These are phyloP conservation scores for Orchesellides sinensis DNA, from an alignment of 2,888 invertebrate genomes.

Conservation along the genomic window DNA sequence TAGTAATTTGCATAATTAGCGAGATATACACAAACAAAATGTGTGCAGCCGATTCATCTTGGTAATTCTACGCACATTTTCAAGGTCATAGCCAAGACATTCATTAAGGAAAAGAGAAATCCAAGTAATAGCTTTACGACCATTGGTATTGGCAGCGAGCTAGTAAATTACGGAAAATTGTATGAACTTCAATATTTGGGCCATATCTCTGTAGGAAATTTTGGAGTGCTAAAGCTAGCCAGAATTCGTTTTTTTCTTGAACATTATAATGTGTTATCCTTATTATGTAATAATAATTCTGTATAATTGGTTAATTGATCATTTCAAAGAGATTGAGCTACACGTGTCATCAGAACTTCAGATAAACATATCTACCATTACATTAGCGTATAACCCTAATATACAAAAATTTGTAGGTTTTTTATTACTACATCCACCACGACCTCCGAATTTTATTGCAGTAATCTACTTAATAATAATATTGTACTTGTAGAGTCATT, in stretches of 20 bases:
- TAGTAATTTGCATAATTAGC: conserved; percentile 31
- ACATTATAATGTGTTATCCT: no score
- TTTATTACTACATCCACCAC: background rate
- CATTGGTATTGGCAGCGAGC: no score
- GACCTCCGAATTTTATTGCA: conserved; percentile 27
- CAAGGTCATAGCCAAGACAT: conserved; percentile 29
- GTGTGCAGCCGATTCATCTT: background rate
- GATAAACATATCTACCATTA: no score
- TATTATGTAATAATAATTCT: conserved; percentile 23
- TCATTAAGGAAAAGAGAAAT: background rate
- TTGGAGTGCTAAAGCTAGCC: conserved; percentile 26
- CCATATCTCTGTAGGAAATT: conserved; percentile 43
- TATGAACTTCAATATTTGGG: conserved; percentile 18
- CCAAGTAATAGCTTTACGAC: background rate
- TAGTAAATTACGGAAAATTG: background rate
- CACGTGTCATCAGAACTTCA: background rate
- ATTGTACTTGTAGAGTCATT: no score
- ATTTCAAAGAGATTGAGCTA: background rate
- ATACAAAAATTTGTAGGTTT: no score
- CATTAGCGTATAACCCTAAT: no score
- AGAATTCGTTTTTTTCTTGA: conserved; percentile 17
- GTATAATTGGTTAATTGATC: conserved; percentile 46
- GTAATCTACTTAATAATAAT: no score
- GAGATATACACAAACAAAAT: background rate
- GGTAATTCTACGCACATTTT: conserved; percentile 45